A percentile compares a stretch with the other conserved stretches of the same genome.
These are phyloP conservation scores for Holothuria scabra DNA, from an alignment of 53 echinoderm and acorn worm genomes.

Conservation along the genomic window DNA sequence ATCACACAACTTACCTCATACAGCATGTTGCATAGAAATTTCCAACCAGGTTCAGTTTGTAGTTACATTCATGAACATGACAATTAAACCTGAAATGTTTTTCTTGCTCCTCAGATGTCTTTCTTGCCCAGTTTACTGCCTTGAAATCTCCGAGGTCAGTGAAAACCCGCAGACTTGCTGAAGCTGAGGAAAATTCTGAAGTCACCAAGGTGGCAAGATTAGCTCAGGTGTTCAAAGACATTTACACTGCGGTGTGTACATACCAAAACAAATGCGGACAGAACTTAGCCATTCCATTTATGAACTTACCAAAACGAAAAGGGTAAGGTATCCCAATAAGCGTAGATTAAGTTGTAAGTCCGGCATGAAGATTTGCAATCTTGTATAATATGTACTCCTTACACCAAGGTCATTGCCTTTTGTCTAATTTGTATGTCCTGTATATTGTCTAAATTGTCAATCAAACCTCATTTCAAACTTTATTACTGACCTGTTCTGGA, in stretches of 20 bases:
- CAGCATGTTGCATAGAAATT: too few species aligned
- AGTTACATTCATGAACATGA: too few species aligned
- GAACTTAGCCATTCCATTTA: slow-evolving; percentile 94
- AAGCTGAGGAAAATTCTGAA: slow-evolving; percentile 95
- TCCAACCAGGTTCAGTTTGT: too few species aligned
- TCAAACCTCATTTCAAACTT: too few species aligned
- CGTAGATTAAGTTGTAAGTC: not conserved
- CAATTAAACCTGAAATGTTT: not conserved
- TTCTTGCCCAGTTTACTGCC: slow-evolving; percentile 98
- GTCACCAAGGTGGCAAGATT: slow-evolving; percentile 88
- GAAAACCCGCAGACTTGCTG: slow-evolving; percentile 92
- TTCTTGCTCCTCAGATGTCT: slow-evolving; percentile 82
- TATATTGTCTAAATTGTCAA: too few species aligned
- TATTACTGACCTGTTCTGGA: too few species aligned
- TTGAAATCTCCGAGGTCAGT: slow-evolving; percentile 96
- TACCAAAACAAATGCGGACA: slow-evolving; percentile 84
- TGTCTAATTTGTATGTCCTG: too few species aligned
- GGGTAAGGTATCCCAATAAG: slow-evolving; percentile 70
- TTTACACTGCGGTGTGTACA: slow-evolving; percentile 92
- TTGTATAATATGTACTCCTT: too few species aligned
- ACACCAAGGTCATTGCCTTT: too few species aligned
- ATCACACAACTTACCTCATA: too few species aligned
- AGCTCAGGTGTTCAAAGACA: slow-evolving; percentile 98
- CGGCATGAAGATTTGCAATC: too few species aligned
- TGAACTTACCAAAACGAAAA: slow-evolving; percentile 97